Conservation (phyloP, 2,888 invertebrate species). For the Nomada fucata region DNA sequence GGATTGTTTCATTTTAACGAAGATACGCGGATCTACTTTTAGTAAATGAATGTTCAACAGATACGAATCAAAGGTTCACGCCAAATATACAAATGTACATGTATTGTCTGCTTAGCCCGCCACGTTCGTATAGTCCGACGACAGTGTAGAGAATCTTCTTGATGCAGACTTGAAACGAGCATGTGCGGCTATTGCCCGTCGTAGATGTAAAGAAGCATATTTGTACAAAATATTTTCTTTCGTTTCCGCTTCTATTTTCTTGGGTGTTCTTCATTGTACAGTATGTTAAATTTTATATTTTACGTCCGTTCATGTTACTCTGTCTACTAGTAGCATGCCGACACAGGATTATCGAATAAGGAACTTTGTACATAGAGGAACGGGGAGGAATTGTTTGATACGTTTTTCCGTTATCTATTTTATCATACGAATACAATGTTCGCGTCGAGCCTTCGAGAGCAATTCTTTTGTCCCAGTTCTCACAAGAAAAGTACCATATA, state of each 20-base stretch:
- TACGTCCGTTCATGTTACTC: conserved; percentile 33
- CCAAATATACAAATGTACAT: conserved; percentile 71
- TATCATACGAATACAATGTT: conserved; percentile 12
- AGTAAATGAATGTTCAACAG: conserved; percentile 63
- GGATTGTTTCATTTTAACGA: conserved; percentile 36
- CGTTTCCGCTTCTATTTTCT: conserved; percentile 5
- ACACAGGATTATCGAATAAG: conserved; percentile 29
- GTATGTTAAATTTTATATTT: conserved; percentile 56
- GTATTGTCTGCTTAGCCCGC: conserved; percentile 35
- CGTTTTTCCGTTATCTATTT: conserved; percentile 40
- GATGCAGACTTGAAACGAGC: conserved; percentile 58
- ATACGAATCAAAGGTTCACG: conserved; percentile 75
- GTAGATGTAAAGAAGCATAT: conserved; percentile 63
- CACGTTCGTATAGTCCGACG: conserved; percentile 36
- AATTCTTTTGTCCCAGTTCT: conserved; percentile 20
- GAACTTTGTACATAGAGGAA: conserved; percentile 53
- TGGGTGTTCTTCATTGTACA: conserved; percentile 48
- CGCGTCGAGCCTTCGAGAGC: conserved; percentile 10
- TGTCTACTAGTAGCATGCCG: conserved; percentile 35
- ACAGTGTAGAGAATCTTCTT: conserved; percentile 63
- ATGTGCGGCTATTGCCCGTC: conserved; percentile 57
- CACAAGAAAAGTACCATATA: neutral
- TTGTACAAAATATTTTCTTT: conserved; percentile 57
- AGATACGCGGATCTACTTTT: conserved; percentile 55
- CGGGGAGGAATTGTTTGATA: conserved; percentile 39